phyloP scores from a whole-genome alignment of 2,797 vertebrate genomes.

The Hippoglossus hippoglossus region DNA sequence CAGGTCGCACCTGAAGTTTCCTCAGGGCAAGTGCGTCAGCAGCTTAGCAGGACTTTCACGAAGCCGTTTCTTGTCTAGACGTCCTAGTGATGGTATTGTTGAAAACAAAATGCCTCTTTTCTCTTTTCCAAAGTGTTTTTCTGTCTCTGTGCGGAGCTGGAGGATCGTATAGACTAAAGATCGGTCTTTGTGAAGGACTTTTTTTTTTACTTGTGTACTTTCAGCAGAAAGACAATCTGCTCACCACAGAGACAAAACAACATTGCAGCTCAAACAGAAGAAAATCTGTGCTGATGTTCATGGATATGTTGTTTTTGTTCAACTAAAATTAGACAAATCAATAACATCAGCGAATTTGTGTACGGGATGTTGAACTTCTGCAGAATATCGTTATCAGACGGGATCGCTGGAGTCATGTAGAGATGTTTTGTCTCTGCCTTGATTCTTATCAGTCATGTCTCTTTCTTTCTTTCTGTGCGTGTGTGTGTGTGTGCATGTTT shows the following conservation, averaged over 20 bases:
- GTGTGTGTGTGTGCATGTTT: background rate
- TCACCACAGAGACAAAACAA: background rate
- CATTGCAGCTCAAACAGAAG: background rate
- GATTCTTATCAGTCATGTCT: background rate
- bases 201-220: conserved; percentile 6
- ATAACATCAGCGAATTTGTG: conserved; percentile 11
- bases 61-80: conserved; percentile 2
- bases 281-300: conserved; percentile 9
- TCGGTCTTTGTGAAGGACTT: conserved; percentile 11
- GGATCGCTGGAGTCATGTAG: conserved; percentile 5
- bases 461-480: background rate
- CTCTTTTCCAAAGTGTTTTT: background rate
- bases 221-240: conserved; percentile 24
- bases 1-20: conserved; percentile 5
- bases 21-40: background rate
- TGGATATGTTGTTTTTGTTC: conserved; percentile 1
- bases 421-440: conserved; percentile 17
- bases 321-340: conserved; percentile 25
- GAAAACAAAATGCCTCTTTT: background rate
- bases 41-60: conserved; percentile 1
- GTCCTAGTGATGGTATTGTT: background rate
- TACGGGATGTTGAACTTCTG: too few relatives aligned
- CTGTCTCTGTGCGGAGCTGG: background rate
- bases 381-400: conserved; percentile 7
- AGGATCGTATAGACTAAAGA: background rate